Evolutionary conservation across 2,888 invertebrate genomes (phyloP).

Genomic region (Andricus quercusramuli): DNA sequence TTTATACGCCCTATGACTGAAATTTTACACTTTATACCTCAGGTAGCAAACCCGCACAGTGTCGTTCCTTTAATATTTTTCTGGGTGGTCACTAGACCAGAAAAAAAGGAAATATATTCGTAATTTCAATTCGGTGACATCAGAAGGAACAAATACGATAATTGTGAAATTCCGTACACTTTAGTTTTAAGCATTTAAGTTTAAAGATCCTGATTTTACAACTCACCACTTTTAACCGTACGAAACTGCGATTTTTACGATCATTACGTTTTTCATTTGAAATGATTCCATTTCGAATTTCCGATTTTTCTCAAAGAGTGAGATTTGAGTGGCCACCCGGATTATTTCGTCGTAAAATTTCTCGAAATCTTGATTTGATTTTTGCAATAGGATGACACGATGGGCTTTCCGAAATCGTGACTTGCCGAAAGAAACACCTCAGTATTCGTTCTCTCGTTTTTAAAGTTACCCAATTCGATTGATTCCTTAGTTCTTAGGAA

Average conservation of each 20-base stretch:
- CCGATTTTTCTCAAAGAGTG: too few relatives aligned
- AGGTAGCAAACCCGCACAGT: conserved; percentile 53
- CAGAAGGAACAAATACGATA: too few relatives aligned
- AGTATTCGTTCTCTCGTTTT: background rate
- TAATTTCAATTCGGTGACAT: too few relatives aligned
- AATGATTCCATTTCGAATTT: too few relatives aligned
- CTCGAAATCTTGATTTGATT: background rate
- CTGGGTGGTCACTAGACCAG: background rate
- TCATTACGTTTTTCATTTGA: too few relatives aligned
- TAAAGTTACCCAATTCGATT: conserved; percentile 8
- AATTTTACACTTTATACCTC: conserved; percentile 62
- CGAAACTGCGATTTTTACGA: too few relatives aligned
- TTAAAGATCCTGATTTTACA: too few relatives aligned
- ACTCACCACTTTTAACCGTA: too few relatives aligned
- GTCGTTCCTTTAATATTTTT: background rate
- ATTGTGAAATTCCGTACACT: too few relatives aligned
- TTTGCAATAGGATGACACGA: background rate
- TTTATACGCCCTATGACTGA: conserved; percentile 58
- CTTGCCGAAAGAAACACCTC: background rate
- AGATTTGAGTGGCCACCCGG: background rate
- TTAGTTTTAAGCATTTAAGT: too few relatives aligned
- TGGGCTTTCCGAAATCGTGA: background rate
- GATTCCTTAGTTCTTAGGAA: background rate
- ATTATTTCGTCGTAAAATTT: background rate
- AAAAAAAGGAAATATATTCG: background rate